Percentiles rank a stretch among this genome's conserved stretches.
These are phyloP conservation scores for Rhagoletis pomonella DNA, from an alignment of 1,140 invertebrate genomes.

Conservation along the genomic window DNA sequence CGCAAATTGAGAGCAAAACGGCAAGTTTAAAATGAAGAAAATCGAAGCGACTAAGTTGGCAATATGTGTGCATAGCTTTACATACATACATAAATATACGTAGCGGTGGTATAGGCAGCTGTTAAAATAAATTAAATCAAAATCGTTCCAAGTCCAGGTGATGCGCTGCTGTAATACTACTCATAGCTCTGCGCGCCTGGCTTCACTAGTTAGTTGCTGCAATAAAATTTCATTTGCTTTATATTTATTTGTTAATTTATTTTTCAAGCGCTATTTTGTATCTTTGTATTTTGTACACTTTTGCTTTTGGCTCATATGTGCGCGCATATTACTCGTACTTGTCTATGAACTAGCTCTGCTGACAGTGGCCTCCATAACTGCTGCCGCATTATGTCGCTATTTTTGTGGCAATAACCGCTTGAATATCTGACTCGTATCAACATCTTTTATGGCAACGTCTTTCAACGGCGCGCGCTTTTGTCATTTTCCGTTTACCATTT, in stretches of 20 bases:
- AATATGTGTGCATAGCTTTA: background rate
- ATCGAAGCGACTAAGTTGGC: background rate
- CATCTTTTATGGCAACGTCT: constrained; percentile 6
- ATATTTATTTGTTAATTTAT: background rate
- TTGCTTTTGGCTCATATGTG: background rate
- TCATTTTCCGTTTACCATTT: constrained; percentile 47
- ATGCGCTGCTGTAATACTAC: no score
- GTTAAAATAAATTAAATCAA: background rate
- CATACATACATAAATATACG: background rate
- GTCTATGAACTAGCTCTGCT: constrained; percentile 35
- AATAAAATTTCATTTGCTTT: constrained; percentile 4
- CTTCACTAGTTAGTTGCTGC: constrained; percentile 25
- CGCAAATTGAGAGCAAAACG: constrained; percentile 39
- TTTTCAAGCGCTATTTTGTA: background rate
- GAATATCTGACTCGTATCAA: background rate
- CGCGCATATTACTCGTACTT: background rate
- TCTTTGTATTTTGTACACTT: background rate
- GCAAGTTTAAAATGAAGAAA: background rate
- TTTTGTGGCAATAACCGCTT: constrained; percentile 49
- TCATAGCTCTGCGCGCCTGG: background rate
- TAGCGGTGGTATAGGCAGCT: background rate
- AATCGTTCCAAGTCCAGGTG: background rate
- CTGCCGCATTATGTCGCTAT: constrained; percentile 38
- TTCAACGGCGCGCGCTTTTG: constrained; percentile 40
- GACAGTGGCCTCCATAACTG: constrained; percentile 40